Conservation (phyloP, 1,140 invertebrate genomes). For the Choristoneura fumiferana region DNA sequence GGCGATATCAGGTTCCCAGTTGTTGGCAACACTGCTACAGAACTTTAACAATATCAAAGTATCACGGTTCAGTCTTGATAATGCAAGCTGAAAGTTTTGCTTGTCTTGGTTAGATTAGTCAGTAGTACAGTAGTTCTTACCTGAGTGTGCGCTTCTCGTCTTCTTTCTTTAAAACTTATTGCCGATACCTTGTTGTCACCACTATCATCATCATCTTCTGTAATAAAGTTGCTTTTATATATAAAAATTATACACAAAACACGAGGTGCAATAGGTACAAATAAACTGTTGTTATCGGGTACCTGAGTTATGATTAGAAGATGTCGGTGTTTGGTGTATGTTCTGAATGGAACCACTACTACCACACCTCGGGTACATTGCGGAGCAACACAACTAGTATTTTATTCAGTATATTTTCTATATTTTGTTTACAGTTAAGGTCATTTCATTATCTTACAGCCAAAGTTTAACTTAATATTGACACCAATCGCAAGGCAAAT, state of each 20-base stretch:
- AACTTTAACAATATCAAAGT: too few relatives aligned
- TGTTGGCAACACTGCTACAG: too few relatives aligned
- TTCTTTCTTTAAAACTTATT: slow-evolving; percentile 94
- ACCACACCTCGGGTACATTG: slow-evolving; percentile 87
- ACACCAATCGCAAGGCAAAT: too few relatives aligned
- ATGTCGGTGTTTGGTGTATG: slow-evolving; percentile 83
- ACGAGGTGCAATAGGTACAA: neutral
- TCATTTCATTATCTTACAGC: slow-evolving; percentile 5
- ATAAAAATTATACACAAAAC: neutral
- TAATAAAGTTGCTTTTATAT: slow-evolving; percentile 31
- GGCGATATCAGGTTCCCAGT: too few relatives aligned
- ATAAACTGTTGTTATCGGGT: too few relatives aligned
- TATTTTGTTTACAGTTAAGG: slow-evolving; percentile 7
- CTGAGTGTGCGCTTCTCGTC: slow-evolving; percentile 97
- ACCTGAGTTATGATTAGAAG: slow-evolving; percentile 93
- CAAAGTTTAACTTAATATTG: too few relatives aligned
- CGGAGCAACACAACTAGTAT: neutral
- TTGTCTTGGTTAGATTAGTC: too few relatives aligned
- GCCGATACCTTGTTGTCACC: slow-evolving; percentile 85
- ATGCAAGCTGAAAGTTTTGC: too few relatives aligned
- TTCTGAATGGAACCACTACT: slow-evolving; percentile 89
- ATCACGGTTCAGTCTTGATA: too few relatives aligned
- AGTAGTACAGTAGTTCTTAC: slow-evolving; percentile 30
- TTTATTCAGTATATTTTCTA: neutral
- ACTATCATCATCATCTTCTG: slow-evolving; percentile 95